phyloP scores from a whole-genome alignment of 2,113 vertebrate species.

The Mesitornis unicolor region DNA sequence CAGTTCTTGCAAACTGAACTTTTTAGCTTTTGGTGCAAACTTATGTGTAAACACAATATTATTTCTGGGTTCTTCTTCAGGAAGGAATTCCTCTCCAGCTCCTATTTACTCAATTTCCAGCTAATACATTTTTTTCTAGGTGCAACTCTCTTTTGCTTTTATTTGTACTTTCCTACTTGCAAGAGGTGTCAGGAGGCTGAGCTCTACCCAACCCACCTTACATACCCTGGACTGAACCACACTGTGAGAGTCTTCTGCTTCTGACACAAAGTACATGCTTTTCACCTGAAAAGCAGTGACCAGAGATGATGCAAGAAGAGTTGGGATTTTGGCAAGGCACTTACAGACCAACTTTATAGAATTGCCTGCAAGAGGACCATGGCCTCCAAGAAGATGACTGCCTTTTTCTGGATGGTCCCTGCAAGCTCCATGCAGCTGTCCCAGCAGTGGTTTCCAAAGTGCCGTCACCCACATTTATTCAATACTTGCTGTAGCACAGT shows the following conservation, averaged over 20 bases:
- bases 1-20: not conserved
- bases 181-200: not conserved
- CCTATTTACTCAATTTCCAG: not conserved
- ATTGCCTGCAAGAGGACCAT: not conserved
- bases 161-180: not conserved
- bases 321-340: not conserved
- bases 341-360: not conserved
- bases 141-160: not conserved
- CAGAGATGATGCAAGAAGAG: not conserved
- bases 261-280: not conserved
- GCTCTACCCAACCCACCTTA: not conserved
- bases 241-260: not conserved
- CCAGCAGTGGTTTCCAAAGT: slow-evolving; percentile 1
- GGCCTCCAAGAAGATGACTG: not conserved
- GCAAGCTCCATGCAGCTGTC: not conserved
- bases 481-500: not conserved
- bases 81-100: not conserved
- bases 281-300: not conserved
- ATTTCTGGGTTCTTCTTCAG: not conserved
- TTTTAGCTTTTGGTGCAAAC: not conserved
- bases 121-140: too few species aligned
- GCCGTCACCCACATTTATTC: not conserved
- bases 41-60: not conserved
- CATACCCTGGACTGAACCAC: rapidly evolving
- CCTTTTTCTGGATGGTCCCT: not conserved